phyloP scores from a whole-genome alignment of 64 coral and sea anemone species.

The Platygyra sinensis region DNA sequence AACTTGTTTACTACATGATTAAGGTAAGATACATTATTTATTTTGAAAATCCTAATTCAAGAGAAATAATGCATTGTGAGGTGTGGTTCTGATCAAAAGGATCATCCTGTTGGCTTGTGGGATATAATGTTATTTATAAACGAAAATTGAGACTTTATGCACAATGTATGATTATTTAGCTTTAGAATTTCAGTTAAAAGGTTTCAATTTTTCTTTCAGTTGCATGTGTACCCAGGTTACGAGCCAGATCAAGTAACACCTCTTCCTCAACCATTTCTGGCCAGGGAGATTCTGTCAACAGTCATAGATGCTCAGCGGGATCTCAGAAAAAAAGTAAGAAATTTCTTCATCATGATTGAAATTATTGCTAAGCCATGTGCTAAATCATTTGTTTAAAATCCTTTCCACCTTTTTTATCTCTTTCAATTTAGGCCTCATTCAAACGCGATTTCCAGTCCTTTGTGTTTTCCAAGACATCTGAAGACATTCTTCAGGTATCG shows the following conservation, averaged over 20 bases:
- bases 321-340: conserved; percentile 82
- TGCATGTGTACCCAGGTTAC: conserved; percentile 96
- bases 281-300: conserved; percentile 70
- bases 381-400: neutral
- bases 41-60: too few species aligned
- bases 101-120: too few species aligned
- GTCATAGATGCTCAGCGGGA: conserved; percentile 80
- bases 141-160: too few species aligned
- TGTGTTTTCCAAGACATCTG: conserved; percentile 72
- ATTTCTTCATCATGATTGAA: neutral
- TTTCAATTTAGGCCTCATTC: conserved; percentile 56
- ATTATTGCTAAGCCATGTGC: too few species aligned
- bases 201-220: conserved; percentile 37
- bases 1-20: too few species aligned
- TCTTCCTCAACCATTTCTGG: conserved; percentile 65
- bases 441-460: conserved; percentile 75
- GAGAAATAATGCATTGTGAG: too few species aligned
- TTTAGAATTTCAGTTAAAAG: neutral
- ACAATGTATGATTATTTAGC: too few species aligned
- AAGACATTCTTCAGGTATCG: conserved; percentile 91
- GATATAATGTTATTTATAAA: too few species aligned
- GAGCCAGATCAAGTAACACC: conserved; percentile 84
- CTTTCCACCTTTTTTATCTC: neutral
- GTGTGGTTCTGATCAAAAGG: too few species aligned
- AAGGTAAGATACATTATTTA: too few species aligned